Evolutionary conservation across 1,140 invertebrate species (phyloP), one percentile per base, ranked within the genome.

Genomic region (Bradysia coprophila): DNA sequence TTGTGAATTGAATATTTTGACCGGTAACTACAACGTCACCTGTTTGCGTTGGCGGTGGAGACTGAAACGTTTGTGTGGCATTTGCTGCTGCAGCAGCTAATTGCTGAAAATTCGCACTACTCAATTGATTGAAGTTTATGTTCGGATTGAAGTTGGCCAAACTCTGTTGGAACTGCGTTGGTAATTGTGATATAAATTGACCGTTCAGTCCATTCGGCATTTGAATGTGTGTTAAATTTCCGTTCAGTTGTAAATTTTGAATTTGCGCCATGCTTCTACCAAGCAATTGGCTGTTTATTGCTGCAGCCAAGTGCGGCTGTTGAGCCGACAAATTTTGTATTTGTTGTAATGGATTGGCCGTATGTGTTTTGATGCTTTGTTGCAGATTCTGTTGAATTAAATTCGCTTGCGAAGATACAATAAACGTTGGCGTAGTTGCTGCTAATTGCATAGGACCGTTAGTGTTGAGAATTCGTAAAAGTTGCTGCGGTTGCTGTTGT

Each of bases 391-490:
- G 58, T 34, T 61, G 58, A 31, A 61, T 61, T 22, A 61, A 52
- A 43, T 61, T 61, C 16, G 57, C 57, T 49, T 61, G 58, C 43
- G 58, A 61, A 15, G 58, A 61, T 21, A 61, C 57, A 36, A 61
- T 59, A 41, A 61, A 61, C 28, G 62, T 54, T 44, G 62, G 53
- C 43, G 64, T 49, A 40, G 59, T 53, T 11, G 57, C 42, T 28
- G 57, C 56, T 44, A 61, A 46, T 45, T 62, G 59, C 56, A 62
- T 62, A 22, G 67, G 55, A 13, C 66, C 66, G 53, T 69, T 69
- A 20, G 59, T 48, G 38, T 63, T 63, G 36, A 68, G 51, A 19
- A 69, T 66, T 9, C 66, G 51, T 22, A 68, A 51, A 48, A 69
- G 54, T 13, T 67, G 67, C 41, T 67, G 66, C 42, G 63, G 63